A percentile compares a stretch with the other conserved stretches of the same genome.
These are phyloP conservation scores for Catamblyrhynchus diadema DNA, from an alignment of 2,797 vertebrate species.

Conservation along the genomic window DNA sequence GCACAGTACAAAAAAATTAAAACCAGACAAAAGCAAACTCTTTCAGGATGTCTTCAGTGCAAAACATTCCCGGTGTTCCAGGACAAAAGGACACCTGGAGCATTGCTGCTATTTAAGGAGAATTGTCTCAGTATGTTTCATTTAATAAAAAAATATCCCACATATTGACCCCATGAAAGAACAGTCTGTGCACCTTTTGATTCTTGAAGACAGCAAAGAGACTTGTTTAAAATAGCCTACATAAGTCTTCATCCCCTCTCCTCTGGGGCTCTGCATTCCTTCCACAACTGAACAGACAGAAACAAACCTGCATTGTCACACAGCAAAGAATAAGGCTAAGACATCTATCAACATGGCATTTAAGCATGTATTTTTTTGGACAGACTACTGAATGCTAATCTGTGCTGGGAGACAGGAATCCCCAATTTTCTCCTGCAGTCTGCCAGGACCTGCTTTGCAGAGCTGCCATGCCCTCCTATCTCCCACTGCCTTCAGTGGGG, in stretches of 20 bases:
- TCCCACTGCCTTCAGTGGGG: background rate
- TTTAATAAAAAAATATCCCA: background rate
- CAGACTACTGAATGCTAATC: background rate
- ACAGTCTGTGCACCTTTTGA: background rate
- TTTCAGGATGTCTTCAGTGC: background rate
- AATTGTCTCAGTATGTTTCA: background rate
- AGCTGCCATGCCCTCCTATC: background rate
- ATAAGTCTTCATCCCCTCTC: background rate
- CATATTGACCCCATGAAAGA: background rate
- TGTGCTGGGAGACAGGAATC: background rate
- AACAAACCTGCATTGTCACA: background rate
- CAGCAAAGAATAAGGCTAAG: background rate
- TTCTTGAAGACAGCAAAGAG: background rate
- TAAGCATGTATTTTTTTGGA: background rate
- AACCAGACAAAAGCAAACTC: background rate
- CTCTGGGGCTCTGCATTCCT: background rate
- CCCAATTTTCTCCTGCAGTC: background rate
- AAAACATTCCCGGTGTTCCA: background rate
- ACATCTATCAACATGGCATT: background rate
- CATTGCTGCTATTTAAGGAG: background rate
- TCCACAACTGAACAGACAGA: background rate
- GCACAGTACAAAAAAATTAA: background rate
- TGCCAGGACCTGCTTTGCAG: background rate
- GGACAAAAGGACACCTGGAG: background rate
- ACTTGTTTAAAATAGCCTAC: background rate